Percentiles rank a stretch among this genome's conserved stretches.
These are phyloP conservation scores for Saguinus imperator DNA, from an alignment of 2,113 vertebrate species.

Conservation along the genomic window DNA sequence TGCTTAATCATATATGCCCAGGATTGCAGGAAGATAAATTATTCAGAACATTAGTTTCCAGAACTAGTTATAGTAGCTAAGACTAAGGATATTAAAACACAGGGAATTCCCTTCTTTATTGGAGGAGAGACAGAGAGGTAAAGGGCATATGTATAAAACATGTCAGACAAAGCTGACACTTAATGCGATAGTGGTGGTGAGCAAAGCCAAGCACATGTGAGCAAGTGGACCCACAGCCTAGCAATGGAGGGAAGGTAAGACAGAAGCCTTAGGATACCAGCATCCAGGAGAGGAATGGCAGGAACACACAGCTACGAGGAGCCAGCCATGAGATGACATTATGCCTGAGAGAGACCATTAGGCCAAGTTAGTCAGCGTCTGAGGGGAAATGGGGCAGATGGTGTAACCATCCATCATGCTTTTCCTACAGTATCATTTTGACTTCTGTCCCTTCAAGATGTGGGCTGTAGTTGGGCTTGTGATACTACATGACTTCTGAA, in stretches of 20 bases:
- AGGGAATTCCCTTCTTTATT: background rate
- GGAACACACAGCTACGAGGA: background rate
- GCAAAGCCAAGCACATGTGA: background rate
- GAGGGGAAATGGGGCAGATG: too few relatives aligned
- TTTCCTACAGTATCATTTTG: background rate
- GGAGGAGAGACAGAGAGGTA: background rate
- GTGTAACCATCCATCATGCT: background rate
- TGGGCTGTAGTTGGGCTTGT: background rate
- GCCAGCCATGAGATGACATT: background rate
- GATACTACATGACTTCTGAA: background rate
- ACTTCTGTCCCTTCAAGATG: background rate
- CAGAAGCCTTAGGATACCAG: background rate
- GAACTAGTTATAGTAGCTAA: background rate
- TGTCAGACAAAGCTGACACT: background rate
- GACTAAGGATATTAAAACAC: slow-evolving; percentile 33
- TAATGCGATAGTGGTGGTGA: background rate
- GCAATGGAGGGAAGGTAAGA: background rate
- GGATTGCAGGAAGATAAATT: background rate
- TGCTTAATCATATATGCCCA: background rate
- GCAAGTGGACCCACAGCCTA: background rate
- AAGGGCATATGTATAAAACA: background rate
- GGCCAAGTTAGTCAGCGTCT: background rate
- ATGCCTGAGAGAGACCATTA: background rate
- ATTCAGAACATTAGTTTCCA: background rate
- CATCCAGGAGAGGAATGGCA: background rate